Evolutionary conservation across 1,140 invertebrate species (phyloP), one percentile per base, ranked within the genome.

Genomic region (Drosophila suzukii): DNA sequence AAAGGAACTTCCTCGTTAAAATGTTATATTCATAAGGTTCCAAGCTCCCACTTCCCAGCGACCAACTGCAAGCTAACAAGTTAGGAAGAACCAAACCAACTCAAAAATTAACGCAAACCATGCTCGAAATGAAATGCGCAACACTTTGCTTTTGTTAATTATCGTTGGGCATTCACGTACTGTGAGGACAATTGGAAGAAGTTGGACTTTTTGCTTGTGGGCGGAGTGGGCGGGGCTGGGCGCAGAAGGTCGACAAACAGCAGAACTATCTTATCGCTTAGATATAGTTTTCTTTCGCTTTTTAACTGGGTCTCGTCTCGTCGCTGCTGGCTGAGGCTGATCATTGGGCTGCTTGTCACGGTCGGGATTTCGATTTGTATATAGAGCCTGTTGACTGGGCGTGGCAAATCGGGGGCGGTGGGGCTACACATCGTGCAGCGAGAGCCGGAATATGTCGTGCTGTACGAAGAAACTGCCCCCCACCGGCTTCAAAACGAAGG

Each of bases 391-490:
- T 46, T 27, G 65, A 63, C 36, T 51, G 63, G 63, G 43, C 70
- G 27, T 59, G 56, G 38, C 57, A 63, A 32, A 32, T 39, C 38
- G 68, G 10, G 17, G 3, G 12, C 15, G 55, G 24, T 36, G 44
- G 46, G 44, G 84, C 82, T 91, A 91, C 72, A 94, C 94, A 93
- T 97, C 95, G 93, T 98, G 97, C 81, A 98, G 94, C 75, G 96
- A 96, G 83, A 98, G 95, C 93, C 97, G 94, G 94, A 98, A 98
- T 91, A 97, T 95, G 93, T 98, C 97, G 93, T 98, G 97, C 94
- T 97, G 96, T 85, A 98, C 95, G 94, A 96, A 98, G 95, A 97
- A 98, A 92, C 95, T 96, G 88, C 94, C 96, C 92, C 95, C 95
- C 88, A 96, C 95, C 75, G 96, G 96, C 94, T 97, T 98, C 93